Conservation (phyloP, 2,888 invertebrate genomes). For the Plagiodera versicolora region DNA sequence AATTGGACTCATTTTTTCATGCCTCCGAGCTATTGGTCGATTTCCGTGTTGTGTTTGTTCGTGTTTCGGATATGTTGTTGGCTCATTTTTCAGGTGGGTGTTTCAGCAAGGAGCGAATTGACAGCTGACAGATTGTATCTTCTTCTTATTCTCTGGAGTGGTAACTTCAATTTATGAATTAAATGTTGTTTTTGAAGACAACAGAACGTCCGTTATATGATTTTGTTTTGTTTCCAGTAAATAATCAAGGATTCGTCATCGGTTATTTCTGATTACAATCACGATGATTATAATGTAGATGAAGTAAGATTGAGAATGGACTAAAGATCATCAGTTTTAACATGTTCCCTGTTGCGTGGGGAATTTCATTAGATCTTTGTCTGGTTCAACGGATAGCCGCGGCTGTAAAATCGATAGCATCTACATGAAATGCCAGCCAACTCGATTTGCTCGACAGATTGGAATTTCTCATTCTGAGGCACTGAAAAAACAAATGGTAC, state of each 20-base stretch:
- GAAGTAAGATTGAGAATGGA: neutral
- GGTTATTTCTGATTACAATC: no score
- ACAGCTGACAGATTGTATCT: no score
- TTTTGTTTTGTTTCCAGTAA: no score
- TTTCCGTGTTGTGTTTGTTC: neutral
- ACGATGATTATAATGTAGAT: no score
- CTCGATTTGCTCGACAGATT: constrained; percentile 8
- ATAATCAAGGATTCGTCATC: no score
- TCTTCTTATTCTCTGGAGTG: no score
- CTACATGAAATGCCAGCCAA: constrained; percentile 7
- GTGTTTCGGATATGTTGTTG: neutral
- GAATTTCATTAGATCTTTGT: constrained; percentile 12
- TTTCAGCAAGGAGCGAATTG: no score
- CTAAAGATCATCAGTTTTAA: neutral
- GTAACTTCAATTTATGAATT: no score
- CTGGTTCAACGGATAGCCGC: constrained; percentile 5
- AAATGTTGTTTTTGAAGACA: no score
- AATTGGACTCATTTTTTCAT: neutral
- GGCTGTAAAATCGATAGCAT: constrained; percentile 10
- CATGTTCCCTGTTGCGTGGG: constrained; percentile 8
- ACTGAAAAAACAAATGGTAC: no score
- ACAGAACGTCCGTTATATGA: no score
- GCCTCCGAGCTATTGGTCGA: neutral
- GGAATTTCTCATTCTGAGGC: neutral
- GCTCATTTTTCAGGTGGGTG: neutral